These are phyloP conservation scores for Cromileptes altivelis DNA, from an alignment of 2,113 vertebrate species.

Conservation along the genomic window DNA sequence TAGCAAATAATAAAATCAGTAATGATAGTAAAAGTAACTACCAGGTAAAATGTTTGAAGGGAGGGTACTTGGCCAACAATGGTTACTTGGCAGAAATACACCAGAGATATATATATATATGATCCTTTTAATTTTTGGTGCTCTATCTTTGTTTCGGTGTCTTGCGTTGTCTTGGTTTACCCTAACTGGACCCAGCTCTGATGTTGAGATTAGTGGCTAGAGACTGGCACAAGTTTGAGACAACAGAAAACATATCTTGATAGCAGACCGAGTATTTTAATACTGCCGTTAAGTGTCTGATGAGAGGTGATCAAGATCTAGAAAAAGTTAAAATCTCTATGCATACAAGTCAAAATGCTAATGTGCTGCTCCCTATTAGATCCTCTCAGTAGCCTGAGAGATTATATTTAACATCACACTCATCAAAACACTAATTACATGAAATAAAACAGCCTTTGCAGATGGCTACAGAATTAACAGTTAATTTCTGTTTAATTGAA, in stretches of 20 bases:
- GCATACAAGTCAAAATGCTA: background rate
- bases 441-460: conserved; percentile 37
- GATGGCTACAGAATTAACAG: conserved; percentile 29
- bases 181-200: background rate
- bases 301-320: background rate
- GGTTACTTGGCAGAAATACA: too few relatives aligned
- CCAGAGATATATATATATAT: background rate
- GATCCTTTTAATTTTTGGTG: background rate
- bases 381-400: conserved; percentile 14
- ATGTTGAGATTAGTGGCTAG: too few relatives aligned
- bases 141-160: background rate
- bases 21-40: background rate
- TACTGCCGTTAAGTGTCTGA: background rate
- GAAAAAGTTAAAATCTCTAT: conserved; percentile 1
- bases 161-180: background rate
- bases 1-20: background rate
- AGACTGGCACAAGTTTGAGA: background rate
- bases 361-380: conserved; percentile 6
- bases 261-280: background rate
- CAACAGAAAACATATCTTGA: background rate
- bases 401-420: conserved; percentile 31
- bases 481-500: conserved; percentile 44
- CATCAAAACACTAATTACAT: conserved; percentile 54
- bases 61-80: background rate
- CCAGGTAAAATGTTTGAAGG: too few relatives aligned